Base-by-base conservation (phyloP, 2,888 invertebrate species). In the Xanthia icteritia region DNA sequence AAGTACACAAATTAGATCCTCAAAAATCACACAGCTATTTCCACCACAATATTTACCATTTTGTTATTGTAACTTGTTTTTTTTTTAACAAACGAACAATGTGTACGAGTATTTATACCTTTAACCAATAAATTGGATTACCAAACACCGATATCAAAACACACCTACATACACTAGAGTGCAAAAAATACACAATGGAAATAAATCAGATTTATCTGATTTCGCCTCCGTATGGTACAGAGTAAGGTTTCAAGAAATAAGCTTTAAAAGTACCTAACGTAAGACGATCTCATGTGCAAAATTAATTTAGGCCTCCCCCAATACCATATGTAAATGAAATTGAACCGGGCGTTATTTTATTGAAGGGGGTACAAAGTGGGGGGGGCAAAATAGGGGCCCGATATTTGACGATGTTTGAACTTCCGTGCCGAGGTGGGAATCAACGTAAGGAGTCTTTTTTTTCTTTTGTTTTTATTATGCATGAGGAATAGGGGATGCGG, bases 261-360 rank as follows among this genome's bases (percentile, higher is more conserved):
- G 90, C 90, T 89, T 89, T 87, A 89, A 90, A 91, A 91, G 91
- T 90, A 76, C 78, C 78, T 78, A 90, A 89, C 88, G 87, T 83
- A 88, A 86, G 85, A 87, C 89, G 88, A 88, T 90, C 89, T 87
- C 89, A 85, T 87, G 90, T 90, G 90, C 90, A 90, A 93, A 93
- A 93, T 93, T 93, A 93, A 94, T 93, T 93, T 92, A 90, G 87
- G 88, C 85, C 90, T 82, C 92, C 90, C 88, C 87, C 89, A 89
- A 91, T 92, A 91, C 91, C 93, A 89, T 93, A 93, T 93, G 93
- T 92, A 93, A 94, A 94, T 94, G 92, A 92, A 92, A 93, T 93
- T 92, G 92, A 92, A 90, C 89, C 86, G 85, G 85, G 89, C 88
- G 90, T 88, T 90, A 89, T 88, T 89, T 89, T 90, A 90, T 90